Evolutionary conservation across 2,888 invertebrate genomes (phyloP), one percentile per base, ranked within the genome.

Genomic region (Lepidocyrtoides sp.): DNA sequence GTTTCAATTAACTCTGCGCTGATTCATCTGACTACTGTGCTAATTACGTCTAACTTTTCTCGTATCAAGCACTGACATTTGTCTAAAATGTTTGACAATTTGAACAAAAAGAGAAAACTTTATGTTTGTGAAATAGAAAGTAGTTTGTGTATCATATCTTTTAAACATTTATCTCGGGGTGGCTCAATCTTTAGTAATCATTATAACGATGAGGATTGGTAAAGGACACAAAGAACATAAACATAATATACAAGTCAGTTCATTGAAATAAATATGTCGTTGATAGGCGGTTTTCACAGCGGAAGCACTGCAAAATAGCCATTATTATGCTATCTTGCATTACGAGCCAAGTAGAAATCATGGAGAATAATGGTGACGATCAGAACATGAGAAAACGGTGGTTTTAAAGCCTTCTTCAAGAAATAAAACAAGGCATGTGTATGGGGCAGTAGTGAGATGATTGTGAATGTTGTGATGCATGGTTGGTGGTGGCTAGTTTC

Each of bases 331-430:
- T 89, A 89, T 82, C 89, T 60, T 82, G 69, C 69, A 81, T 69
- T 88, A 57, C 44, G 54, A 51, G 2, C 66, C 79, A 66, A 89
- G 88, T 89, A 57, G 82, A 89, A 82, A 89, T 82, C 88, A 82
- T 57, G 81, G 51, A 36, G 72, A 82, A 51, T 44, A 69, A 69
- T 57, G 85, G 20, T 32, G 87, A 66, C 36, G n/a, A 75, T 44
- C 36, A 20, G 23, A 0, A 12, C 26, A 17, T 60, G 41, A 72
- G 36, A 69, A n/a, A 36, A n/a, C 23, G 17, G 23, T 12, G 79
- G 60, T 81, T 57, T 81, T 57, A 54, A 57, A 81, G 57, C 57
- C 79, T 29, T 57, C 20, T 20, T 2, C 0, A 32, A 36, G 36
- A 17, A 69, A 36, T 36, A 69, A n/a, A 0, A 36, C n/a, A 36